Conservation (phyloP, 2,113 vertebrate species). For the Ciconia maguari region DNA sequence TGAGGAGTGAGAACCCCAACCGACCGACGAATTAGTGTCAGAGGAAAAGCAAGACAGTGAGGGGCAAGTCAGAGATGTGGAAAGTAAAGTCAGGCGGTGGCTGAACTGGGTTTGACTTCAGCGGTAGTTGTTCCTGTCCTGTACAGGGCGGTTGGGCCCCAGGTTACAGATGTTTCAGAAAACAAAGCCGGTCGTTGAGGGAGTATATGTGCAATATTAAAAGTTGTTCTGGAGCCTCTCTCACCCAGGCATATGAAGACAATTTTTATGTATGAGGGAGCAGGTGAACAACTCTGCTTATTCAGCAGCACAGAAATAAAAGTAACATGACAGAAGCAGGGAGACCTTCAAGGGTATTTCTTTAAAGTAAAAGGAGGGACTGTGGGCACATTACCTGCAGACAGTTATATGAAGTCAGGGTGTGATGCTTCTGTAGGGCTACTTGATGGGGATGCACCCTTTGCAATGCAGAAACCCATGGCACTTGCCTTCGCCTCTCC, state of each 20-base stretch:
- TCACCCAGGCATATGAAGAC: neutral
- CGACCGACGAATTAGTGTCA: rapidly evolving
- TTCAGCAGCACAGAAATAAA: neutral
- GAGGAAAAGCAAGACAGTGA: neutral
- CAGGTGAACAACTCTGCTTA: slow-evolving; percentile 12
- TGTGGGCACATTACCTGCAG: neutral
- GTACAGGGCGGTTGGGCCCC: neutral
- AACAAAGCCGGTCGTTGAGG: neutral
- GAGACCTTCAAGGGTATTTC: neutral
- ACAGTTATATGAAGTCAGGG: neutral
- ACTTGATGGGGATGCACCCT: neutral
- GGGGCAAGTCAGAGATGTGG: neutral
- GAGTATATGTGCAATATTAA: neutral
- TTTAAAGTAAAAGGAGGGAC: neutral
- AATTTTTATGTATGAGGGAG: neutral
- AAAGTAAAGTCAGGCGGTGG: neutral
- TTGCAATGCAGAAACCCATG: neutral
- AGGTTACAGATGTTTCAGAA: slow-evolving; percentile 37
- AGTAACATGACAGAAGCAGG: neutral
- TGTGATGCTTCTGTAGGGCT: neutral
- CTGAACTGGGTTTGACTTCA: neutral
- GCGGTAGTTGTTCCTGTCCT: neutral
- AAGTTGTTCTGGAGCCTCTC: neutral
- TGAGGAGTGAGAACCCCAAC: neutral
- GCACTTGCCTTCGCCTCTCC: neutral